A percentile compares a stretch with the other conserved stretches of the same genome.
phyloP scores from a whole-genome alignment of 2,113 vertebrate genomes.

The Microtus oregoni region DNA sequence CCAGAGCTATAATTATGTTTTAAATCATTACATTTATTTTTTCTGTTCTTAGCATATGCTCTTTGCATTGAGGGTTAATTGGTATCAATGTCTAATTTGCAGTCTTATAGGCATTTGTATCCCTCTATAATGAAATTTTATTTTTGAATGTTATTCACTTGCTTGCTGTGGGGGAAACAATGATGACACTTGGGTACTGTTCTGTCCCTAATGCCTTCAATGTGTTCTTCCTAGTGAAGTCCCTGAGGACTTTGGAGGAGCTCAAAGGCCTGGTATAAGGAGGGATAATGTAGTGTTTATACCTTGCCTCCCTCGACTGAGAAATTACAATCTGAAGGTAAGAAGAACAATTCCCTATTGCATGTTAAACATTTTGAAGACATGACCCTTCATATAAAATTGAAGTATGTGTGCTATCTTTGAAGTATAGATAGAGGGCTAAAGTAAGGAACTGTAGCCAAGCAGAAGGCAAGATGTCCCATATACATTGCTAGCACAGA shows the following conservation, averaged over 20 bases:
- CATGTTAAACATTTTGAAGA: background rate
- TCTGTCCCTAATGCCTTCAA: background rate
- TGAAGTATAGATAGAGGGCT: background rate
- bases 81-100: accelerated
- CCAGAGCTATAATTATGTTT: background rate
- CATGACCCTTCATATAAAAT: background rate
- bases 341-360: background rate
- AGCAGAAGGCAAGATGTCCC: background rate
- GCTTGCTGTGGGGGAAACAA: background rate
- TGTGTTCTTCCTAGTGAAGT: background rate
- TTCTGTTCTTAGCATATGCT: background rate
- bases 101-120: background rate
- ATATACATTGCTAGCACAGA: background rate
- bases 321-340: background rate
- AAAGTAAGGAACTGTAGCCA: no score
- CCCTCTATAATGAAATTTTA: background rate
- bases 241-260: background rate
- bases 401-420: background rate
- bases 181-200: no score
- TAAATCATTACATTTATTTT: background rate
- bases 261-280: background rate
- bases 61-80: background rate
- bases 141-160: background rate
- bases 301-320: background rate
- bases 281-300: background rate